Evolutionary conservation across 2,113 vertebrate genomes (phyloP).

Genomic region (Furnarius figulus): DNA sequence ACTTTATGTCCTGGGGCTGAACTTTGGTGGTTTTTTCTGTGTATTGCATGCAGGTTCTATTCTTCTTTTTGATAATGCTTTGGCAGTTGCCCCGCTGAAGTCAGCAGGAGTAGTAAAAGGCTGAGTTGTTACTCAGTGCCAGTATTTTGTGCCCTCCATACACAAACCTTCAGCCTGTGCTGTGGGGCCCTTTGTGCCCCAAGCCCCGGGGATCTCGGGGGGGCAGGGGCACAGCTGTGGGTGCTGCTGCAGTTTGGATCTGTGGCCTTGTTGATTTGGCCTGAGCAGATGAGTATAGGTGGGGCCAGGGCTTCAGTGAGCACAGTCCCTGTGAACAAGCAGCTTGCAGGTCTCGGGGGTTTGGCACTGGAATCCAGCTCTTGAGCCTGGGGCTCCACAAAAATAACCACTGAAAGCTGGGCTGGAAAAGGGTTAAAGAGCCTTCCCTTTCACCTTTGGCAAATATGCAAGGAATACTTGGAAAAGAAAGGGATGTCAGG

Average conservation of each 20-base stretch:
- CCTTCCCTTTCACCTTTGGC: neutral
- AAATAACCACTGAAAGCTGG: neutral
- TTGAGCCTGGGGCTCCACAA: neutral
- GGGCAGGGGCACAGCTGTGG: neutral
- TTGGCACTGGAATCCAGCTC: neutral
- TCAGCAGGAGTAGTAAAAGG: neutral
- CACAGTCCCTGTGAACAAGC: too few relatives aligned
- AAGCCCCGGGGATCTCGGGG: rapidly evolving
- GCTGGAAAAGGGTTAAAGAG: neutral
- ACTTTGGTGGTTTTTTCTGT: rapidly evolving
- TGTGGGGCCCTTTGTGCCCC: neutral
- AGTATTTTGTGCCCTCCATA: neutral
- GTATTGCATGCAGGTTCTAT: rapidly evolving
- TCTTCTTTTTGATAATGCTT: neutral
- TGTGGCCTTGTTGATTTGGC: neutral
- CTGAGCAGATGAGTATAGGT: rapidly evolving
- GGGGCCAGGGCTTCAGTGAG: neutral
- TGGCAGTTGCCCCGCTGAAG: neutral
- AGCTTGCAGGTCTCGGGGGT: neutral
- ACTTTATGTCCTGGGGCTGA: neutral
- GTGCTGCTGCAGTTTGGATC: neutral
- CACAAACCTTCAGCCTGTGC: neutral
- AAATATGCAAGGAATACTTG: neutral
- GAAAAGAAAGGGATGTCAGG: neutral
- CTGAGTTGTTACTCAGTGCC: neutral